Evolutionary conservation across 2,888 invertebrate species (phyloP).

Genomic region (Pogonocherus hispidulus): DNA sequence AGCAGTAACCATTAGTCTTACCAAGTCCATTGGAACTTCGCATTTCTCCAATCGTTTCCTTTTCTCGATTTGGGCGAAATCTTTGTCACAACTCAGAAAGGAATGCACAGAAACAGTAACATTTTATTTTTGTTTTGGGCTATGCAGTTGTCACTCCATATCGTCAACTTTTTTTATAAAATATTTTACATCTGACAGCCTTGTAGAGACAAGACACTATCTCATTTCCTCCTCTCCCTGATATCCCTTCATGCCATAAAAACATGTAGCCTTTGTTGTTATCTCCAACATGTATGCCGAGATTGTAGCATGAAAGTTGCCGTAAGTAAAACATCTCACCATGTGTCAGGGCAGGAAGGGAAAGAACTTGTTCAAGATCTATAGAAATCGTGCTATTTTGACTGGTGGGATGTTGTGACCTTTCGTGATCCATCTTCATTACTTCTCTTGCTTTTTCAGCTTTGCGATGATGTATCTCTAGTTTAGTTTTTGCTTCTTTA

Average conservation of each 20-base stretch:
- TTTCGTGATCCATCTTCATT: constrained; percentile 36
- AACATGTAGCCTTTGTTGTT: constrained; percentile 13
- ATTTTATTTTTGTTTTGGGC: constrained; percentile 24
- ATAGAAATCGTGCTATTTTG: constrained; percentile 31
- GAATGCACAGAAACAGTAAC: constrained; percentile 36
- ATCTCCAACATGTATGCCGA: constrained; percentile 19
- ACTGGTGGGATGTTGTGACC: constrained; percentile 30
- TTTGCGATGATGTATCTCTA: constrained; percentile 35
- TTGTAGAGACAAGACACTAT: constrained; percentile 15
- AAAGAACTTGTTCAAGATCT: constrained; percentile 37
- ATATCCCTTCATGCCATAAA: constrained; percentile 15
- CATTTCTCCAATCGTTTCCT: too few species aligned
- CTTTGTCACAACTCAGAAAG: constrained; percentile 49
- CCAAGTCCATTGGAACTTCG: background rate
- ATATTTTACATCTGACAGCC: constrained; percentile 1
- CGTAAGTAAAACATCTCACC: constrained; percentile 12
- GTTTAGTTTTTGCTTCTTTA: constrained; percentile 4
- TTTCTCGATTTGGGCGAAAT: constrained; percentile 41
- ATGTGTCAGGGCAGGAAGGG: constrained; percentile 18
- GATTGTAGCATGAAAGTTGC: constrained; percentile 22
- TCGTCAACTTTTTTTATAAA: constrained; percentile 14
- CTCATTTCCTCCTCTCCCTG: constrained; percentile 4
- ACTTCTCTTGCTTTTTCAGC: constrained; percentile 34
- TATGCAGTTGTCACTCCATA: constrained; percentile 21
- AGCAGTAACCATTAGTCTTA: too few species aligned